phyloP scores from a whole-genome alignment of 2,888 invertebrate species.

The Lasioglossum leucozonium region DNA sequence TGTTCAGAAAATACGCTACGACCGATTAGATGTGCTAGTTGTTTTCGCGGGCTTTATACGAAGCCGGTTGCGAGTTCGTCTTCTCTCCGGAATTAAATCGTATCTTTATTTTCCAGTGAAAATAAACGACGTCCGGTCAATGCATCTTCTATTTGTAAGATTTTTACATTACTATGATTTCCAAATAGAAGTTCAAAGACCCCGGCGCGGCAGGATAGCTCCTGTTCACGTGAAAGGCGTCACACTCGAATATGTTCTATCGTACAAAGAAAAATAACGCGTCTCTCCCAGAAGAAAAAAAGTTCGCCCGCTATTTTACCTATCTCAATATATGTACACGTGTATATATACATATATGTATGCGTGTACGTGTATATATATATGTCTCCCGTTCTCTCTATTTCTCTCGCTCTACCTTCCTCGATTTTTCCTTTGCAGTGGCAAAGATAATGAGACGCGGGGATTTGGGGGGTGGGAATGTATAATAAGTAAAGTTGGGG shows the following conservation, averaged over 20 bases:
- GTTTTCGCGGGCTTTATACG: neutral
- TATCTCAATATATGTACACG: slow-evolving; percentile 14
- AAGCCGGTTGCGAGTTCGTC: neutral
- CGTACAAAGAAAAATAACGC: slow-evolving; percentile 24
- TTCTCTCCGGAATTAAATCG: neutral
- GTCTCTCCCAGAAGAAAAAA: slow-evolving; percentile 16
- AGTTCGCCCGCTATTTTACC: slow-evolving; percentile 24
- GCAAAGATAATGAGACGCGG: slow-evolving; percentile 82
- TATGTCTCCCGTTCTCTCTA: neutral
- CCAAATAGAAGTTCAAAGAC: slow-evolving; percentile 31
- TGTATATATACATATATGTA: slow-evolving; percentile 10
- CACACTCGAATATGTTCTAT: slow-evolving; percentile 16
- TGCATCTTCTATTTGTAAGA: neutral
- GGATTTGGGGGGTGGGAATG: slow-evolving; percentile 80
- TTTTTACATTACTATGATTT: neutral
- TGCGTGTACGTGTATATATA: neutral
- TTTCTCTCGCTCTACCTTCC: slow-evolving; percentile 54
- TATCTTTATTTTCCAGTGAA: slow-evolving; percentile 3
- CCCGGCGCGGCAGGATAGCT: slow-evolving; percentile 7
- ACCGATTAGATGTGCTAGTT: slow-evolving; percentile 9
- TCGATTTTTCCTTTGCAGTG: slow-evolving; percentile 78
- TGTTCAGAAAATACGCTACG: neutral
- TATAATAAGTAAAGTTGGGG: slow-evolving; percentile 82
- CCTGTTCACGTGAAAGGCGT: slow-evolving; percentile 22
- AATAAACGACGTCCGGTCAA: neutral